Base-by-base conservation (phyloP, 2,797 vertebrate genomes). In the Pitangus sulphuratus region DNA sequence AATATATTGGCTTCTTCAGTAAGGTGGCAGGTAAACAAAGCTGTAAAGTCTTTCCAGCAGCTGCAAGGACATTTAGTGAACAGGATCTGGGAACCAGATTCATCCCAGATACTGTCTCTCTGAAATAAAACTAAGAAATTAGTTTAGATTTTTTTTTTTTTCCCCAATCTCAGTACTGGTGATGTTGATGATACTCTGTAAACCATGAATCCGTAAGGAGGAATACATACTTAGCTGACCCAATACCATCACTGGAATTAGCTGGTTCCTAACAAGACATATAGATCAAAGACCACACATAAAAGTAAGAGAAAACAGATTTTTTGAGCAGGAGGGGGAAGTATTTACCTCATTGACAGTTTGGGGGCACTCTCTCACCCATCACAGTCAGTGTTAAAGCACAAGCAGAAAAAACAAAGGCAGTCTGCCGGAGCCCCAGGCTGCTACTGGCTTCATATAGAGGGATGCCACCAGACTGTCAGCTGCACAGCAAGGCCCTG, bases 201-300 rank as follows among this genome's bases (percentile, higher is more conserved):
- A 75, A 74, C 4, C 1, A 1, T 16, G 17, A 26, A 35, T 48
- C 71, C 8, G 0, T 35, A 24, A 74, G 20, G 37, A 87, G 18
- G 25, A 94, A 85, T 31, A 57, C 30, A 39, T 26, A 28, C 20
- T 60, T 89, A 72, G 51, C 19, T 95, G 87, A 82, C 96, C 91
- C 78, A 58, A 87, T 88, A 95, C 66, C 6, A 54, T 96, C 94
- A 94, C 57, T 5, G 20, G 54, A 87, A 82, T 53, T 68, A 84
- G 57, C 62, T 89, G 30, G 15, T 47, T 89, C 39, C 48, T 84
- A 74, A 86, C 44, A 47, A 91, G 45, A 69, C 12, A 28, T 0
- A 21, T 39, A 94, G 77, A 97, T 94, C 77, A 95, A 97, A 96
- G 81, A 16, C 50, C 33, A 40, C 58, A 88, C 50, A 93, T 94